Evolutionary conservation across 2,113 vertebrate species (phyloP).

Genomic region (Brachyistius frenatus): DNA sequence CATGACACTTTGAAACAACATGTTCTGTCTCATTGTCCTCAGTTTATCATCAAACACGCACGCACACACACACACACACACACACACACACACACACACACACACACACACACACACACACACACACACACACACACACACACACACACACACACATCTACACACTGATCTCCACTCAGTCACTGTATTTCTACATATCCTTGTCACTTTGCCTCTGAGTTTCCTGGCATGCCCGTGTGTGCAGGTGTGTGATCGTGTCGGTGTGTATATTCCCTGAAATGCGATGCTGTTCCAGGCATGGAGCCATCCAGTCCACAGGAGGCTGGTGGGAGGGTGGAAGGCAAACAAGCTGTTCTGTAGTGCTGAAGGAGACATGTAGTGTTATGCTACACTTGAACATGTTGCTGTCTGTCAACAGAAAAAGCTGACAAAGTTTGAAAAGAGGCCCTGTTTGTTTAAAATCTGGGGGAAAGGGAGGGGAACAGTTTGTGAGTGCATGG

Average conservation of each 20-base stretch:
- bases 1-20: slow-evolving; percentile 47
- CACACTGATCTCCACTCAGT: background rate
- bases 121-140: background rate
- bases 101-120: too few relatives aligned
- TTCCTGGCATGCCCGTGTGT: slow-evolving; percentile 39
- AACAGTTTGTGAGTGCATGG: too few relatives aligned
- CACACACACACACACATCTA: background rate
- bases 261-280: slow-evolving; percentile 40
- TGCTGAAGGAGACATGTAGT: slow-evolving; percentile 6
- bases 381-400: slow-evolving; percentile 14
- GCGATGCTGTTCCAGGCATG: slow-evolving; percentile 50
- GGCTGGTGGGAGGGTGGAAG: slow-evolving; percentile 42
- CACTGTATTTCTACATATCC: slow-evolving; percentile 23
- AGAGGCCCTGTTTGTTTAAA: background rate
- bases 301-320: slow-evolving; percentile 49
- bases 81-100: too few relatives aligned
- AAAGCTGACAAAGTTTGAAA: background rate
- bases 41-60: slow-evolving; percentile 42
- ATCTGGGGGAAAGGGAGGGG: too few relatives aligned
- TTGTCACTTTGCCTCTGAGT: slow-evolving; percentile 15
- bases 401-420: slow-evolving; percentile 15
- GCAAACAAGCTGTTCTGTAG: slow-evolving; percentile 46
- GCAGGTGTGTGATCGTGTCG: slow-evolving; percentile 39
- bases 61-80: background rate
- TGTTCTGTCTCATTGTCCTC: slow-evolving; percentile 34